These are phyloP conservation scores for Holacanthella duospinosa DNA, from an alignment of 2,888 invertebrate genomes.

Conservation along the genomic window DNA sequence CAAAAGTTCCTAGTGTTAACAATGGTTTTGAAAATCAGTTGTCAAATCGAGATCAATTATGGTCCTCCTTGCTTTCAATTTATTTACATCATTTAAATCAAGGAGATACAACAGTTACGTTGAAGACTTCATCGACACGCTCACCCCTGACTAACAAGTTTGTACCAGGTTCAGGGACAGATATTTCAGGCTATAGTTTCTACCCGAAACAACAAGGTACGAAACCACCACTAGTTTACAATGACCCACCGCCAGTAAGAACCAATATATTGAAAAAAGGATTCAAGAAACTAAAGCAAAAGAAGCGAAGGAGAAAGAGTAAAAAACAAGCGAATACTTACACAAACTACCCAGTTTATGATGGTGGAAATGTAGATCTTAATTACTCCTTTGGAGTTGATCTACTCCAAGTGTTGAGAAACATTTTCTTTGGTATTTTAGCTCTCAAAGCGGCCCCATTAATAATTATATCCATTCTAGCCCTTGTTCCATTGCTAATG, in stretches of 20 bases:
- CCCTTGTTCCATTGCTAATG: background rate
- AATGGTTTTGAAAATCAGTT: background rate
- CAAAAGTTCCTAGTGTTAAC: background rate
- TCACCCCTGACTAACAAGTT: background rate
- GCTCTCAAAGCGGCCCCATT: constrained; percentile 3
- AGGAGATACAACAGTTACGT: background rate
- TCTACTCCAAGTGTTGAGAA: background rate
- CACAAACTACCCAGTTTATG: too few relatives aligned
- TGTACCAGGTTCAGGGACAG: too few relatives aligned
- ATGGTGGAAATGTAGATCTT: background rate
- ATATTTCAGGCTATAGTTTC: background rate
- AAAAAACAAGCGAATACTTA: background rate
- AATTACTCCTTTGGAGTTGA: background rate
- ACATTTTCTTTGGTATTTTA: background rate
- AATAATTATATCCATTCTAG: background rate
- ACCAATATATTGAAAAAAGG: too few relatives aligned
- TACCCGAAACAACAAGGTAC: background rate
- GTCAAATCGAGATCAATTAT: background rate
- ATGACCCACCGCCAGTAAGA: background rate
- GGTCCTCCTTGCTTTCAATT: background rate
- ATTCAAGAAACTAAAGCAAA: background rate
- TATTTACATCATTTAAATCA: background rate
- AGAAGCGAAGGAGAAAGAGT: background rate
- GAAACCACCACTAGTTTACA: background rate
- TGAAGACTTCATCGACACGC: background rate